These are phyloP conservation scores for Chrysodeixis includens DNA, from an alignment of 2,888 invertebrate genomes.

Conservation along the genomic window DNA sequence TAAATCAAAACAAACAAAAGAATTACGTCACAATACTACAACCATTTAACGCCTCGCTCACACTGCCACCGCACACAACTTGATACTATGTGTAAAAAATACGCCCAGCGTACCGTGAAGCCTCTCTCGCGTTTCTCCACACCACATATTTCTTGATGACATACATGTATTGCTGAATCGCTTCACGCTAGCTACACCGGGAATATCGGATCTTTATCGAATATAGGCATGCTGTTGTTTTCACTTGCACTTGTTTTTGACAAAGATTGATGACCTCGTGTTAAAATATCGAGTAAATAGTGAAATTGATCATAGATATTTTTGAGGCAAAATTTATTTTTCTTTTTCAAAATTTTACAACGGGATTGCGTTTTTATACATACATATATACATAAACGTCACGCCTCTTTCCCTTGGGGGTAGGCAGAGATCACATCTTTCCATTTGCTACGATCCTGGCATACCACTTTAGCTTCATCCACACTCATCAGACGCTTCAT, in stretches of 20 bases:
- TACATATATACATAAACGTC: too few species aligned
- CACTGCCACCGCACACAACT: conserved; percentile 48
- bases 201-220: conserved; percentile 60
- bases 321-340: too few species aligned
- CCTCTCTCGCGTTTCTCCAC: conserved; percentile 86
- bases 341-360: too few species aligned
- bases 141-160: conserved; percentile 83
- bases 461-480: too few species aligned
- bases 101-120: conserved; percentile 77
- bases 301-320: too few species aligned
- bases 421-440: too few species aligned
- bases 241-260: conserved; percentile 50
- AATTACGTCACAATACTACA: conserved; percentile 13
- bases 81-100: conserved; percentile 71
- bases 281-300: background rate
- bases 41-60: conserved; percentile 40
- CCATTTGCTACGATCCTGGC: too few species aligned
- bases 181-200: conserved; percentile 75
- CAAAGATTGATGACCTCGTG: background rate
- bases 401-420: too few species aligned
- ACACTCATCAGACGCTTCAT: too few species aligned
- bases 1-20: conserved; percentile 6
- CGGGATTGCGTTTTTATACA: too few species aligned
- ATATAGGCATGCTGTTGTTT: conserved; percentile 38
- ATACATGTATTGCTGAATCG: conserved; percentile 79